Evolutionary conservation across 2,888 invertebrate species (phyloP).

Genomic region (Hesperia comma): DNA sequence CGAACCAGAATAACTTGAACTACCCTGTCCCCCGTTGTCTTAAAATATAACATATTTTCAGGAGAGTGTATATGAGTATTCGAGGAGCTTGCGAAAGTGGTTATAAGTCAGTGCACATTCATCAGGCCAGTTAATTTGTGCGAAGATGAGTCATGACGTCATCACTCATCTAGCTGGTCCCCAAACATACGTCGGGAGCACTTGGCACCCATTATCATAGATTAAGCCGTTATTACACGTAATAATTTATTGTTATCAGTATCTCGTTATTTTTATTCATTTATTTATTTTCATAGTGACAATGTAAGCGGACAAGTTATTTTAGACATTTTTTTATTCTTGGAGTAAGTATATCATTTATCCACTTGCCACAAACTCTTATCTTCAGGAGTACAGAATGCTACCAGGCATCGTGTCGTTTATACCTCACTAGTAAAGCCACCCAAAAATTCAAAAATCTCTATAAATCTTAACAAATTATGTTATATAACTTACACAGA

Average conservation of each 20-base stretch:
- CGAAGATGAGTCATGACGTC: slow-evolving; percentile 76
- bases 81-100: slow-evolving; percentile 56
- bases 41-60: slow-evolving; percentile 39
- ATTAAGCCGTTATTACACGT: slow-evolving; percentile 30
- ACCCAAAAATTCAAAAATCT: too few relatives aligned
- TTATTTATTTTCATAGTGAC: too few relatives aligned
- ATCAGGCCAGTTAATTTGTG: slow-evolving; percentile 81
- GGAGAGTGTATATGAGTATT: slow-evolving; percentile 42
- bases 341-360: too few relatives aligned
- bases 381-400: too few relatives aligned
- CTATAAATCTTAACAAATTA: too few relatives aligned
- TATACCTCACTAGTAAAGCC: too few relatives aligned
- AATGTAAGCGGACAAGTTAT: too few relatives aligned
- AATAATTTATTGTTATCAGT: slow-evolving; percentile 3
- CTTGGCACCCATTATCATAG: slow-evolving; percentile 51
- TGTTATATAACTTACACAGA: too few relatives aligned
- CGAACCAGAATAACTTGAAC: slow-evolving; percentile 55
- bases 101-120: slow-evolving; percentile 65
- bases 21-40: slow-evolving; percentile 39
- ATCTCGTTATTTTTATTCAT: neutral
- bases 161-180: slow-evolving; percentile 72
- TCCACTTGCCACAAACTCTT: too few relatives aligned
- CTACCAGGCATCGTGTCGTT: too few relatives aligned
- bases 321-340: too few relatives aligned
- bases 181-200: slow-evolving; percentile 65